phyloP scores from a whole-genome alignment of 2,113 vertebrate genomes.

The Engraulis encrasicolus region DNA sequence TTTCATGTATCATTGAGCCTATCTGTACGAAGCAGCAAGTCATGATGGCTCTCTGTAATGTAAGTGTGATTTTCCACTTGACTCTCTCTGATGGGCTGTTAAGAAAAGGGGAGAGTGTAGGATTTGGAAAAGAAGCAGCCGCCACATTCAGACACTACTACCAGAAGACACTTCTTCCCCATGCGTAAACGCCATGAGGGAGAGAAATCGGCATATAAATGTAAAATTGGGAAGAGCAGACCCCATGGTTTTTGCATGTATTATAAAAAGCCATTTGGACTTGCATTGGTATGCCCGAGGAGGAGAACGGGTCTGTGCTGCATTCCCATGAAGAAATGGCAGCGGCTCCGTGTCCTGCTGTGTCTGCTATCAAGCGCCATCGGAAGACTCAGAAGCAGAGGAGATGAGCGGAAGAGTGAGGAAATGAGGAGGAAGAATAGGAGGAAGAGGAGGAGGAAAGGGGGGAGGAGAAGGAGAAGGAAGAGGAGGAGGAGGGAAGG shows the following conservation, averaged over 20 bases:
- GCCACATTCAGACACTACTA: too few relatives aligned
- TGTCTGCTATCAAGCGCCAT: slow-evolving; percentile 24
- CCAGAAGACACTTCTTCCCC: neutral
- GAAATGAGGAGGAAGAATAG: neutral
- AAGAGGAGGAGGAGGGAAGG: neutral
- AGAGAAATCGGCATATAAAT: neutral
- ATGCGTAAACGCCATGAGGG: neutral
- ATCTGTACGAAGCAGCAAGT: slow-evolving; percentile 28
- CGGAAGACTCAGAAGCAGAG: neutral
- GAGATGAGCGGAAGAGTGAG: neutral
- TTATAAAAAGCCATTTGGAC: slow-evolving; percentile 17
- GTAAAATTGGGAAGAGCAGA: neutral
- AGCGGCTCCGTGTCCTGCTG: slow-evolving; percentile 26
- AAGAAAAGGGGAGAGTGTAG: neutral
- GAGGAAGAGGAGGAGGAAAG: neutral
- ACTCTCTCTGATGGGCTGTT: slow-evolving; percentile 1
- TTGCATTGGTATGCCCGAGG: slow-evolving; percentile 19
- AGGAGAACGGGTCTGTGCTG: too few relatives aligned
- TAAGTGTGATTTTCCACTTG: slow-evolving; percentile 17
- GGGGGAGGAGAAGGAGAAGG: neutral
- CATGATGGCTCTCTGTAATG: slow-evolving; percentile 36
- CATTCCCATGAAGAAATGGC: slow-evolving; percentile 28
- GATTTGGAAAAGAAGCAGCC: neutral
- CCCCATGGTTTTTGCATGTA: neutral
- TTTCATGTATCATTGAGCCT: slow-evolving; percentile 53